These are phyloP conservation scores for Xiphophorus hellerii DNA, from an alignment of 2,113 vertebrate species.

Conservation along the genomic window DNA sequence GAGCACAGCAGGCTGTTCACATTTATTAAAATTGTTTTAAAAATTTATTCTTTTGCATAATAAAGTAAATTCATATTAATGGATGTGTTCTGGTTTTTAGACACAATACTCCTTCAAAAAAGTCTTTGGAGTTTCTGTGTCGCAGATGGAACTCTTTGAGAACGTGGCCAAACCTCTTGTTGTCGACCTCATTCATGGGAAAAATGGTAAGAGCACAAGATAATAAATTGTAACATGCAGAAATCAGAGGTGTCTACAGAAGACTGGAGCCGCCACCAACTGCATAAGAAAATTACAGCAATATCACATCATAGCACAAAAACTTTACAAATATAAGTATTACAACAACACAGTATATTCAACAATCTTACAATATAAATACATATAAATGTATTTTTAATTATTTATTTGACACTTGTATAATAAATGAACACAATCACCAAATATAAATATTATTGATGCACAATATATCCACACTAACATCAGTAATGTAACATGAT, in stretches of 20 bases:
- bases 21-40: neutral
- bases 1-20: neutral
- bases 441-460: no score
- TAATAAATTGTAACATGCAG: neutral
- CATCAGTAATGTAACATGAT: no score
- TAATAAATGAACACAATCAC: no score
- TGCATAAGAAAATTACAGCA: no score
- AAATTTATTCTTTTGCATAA: neutral
- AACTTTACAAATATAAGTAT: no score
- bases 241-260: neutral
- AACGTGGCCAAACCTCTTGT: constrained; percentile 90
- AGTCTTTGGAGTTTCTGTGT: constrained; percentile 87
- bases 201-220: constrained; percentile 84
- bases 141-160: constrained; percentile 90
- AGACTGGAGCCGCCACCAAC: neutral
- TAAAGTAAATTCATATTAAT: neutral
- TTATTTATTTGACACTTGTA: no score
- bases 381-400: no score
- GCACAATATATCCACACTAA: no score
- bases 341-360: no score
- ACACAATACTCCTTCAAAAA: constrained; percentile 95
- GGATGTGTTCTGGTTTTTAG: constrained; percentile 69
- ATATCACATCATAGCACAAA: no score
- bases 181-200: constrained; percentile 91
- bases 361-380: no score